These are phyloP conservation scores for Hipposideros larvatus DNA, from an alignment of 2,797 vertebrate genomes.

Conservation along the genomic window DNA sequence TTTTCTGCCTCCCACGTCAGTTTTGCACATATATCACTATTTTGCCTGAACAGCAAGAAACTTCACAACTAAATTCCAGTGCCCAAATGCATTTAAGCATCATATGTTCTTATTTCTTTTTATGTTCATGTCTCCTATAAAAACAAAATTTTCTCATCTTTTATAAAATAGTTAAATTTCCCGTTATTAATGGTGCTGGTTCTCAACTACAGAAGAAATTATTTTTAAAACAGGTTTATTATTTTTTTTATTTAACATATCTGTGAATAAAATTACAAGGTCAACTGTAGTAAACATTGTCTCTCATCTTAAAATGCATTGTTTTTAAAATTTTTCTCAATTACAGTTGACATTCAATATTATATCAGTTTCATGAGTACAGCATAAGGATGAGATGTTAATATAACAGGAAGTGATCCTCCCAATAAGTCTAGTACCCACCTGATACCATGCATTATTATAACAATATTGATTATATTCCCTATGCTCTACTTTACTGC, in stretches of 20 bases:
- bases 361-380: too few relatives aligned
- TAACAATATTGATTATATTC: too few relatives aligned
- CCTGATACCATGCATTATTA: too few relatives aligned
- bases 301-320: background rate
- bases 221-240: background rate
- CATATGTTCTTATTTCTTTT: background rate
- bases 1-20: background rate
- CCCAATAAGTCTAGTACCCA: too few relatives aligned
- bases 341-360: too few relatives aligned
- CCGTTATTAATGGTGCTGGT: background rate
- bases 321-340: background rate
- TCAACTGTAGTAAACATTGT: background rate
- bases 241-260: background rate
- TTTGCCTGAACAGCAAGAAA: background rate
- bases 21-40: background rate
- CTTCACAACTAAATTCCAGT: background rate
- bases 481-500: too few relatives aligned
- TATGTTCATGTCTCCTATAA: background rate
- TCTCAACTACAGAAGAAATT: background rate
- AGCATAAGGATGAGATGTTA: too few relatives aligned
- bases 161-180: background rate
- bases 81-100: background rate
- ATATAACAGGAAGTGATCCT: too few relatives aligned
- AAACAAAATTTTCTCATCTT: background rate
- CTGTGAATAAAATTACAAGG: background rate